Conservation (phyloP, 1,140 invertebrate species). For the Sitodiplosis mosellana region DNA sequence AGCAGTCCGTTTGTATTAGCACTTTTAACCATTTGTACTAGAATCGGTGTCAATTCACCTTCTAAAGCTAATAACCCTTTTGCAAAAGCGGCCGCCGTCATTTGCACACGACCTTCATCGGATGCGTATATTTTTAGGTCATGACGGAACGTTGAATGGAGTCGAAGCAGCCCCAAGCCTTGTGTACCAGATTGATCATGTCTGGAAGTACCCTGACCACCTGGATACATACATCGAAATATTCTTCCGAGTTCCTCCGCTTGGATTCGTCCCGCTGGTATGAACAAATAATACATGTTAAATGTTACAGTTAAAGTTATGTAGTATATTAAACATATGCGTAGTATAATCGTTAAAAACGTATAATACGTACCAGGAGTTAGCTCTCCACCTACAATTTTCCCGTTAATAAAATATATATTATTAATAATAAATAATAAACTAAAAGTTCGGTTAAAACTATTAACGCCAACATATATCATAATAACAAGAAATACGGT, state of each 20-base stretch:
- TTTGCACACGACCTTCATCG: constrained; percentile 96
- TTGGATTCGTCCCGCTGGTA: constrained; percentile 91
- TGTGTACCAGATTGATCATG: constrained; percentile 57
- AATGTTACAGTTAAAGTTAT: no score
- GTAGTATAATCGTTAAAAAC: no score
- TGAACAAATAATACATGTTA: no score
- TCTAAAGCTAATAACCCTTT: constrained; percentile 94
- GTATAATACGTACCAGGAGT: no score
- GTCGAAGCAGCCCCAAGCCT: constrained; percentile 72
- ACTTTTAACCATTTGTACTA: constrained; percentile 99
- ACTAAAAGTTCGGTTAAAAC: no score
- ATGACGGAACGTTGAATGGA: constrained; percentile 97
- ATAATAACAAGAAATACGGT: no score
- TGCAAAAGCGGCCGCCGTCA: constrained; percentile 98
- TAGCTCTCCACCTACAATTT: no score
- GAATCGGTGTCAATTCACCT: constrained; percentile 94
- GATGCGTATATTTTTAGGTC: constrained; percentile 99
- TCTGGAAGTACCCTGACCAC: constrained; percentile 52
- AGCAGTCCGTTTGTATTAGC: constrained; percentile 96
- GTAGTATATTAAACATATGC: no score
- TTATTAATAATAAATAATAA: no score
- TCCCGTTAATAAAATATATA: no score
- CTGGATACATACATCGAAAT: constrained; percentile 97
- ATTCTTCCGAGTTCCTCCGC: constrained; percentile 94
- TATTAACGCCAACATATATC: no score